Percentiles rank a stretch among this genome's conserved stretches.
Conservation (phyloP, 64 coral and sea anemone genomes). For the Exaiptasia diaphana region DNA sequence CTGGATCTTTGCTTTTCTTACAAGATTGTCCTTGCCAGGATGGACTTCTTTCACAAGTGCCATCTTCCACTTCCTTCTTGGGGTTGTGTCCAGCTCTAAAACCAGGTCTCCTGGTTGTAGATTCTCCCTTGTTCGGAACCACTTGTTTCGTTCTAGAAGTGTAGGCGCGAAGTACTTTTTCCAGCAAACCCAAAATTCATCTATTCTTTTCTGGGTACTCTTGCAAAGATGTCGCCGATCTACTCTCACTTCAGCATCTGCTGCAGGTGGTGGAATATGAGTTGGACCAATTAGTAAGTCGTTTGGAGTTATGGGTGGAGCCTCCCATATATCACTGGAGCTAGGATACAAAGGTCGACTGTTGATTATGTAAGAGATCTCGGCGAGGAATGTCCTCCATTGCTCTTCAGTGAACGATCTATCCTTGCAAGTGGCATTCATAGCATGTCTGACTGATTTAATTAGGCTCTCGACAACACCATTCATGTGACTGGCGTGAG, state of each 20-base stretch:
- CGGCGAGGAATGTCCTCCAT: constrained; percentile 29
- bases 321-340: constrained; percentile 14
- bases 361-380: constrained; percentile 17
- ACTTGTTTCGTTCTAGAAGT: constrained; percentile 7
- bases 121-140: background rate
- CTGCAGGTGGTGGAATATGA: background rate
- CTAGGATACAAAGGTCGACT: constrained; percentile 37
- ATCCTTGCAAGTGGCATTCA: constrained; percentile 30
- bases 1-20: constrained; percentile 39
- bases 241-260: background rate
- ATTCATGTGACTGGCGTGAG: constrained; percentile 2
- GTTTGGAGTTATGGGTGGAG: constrained; percentile 23
- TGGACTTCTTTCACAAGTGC: constrained; percentile 18
- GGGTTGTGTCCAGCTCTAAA: constrained; percentile 8
- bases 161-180: constrained; percentile 7
- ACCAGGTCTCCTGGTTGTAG: background rate
- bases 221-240: background rate
- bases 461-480: constrained; percentile 11
- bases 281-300: constrained; percentile 16
- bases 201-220: constrained; percentile 1
- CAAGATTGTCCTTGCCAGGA: constrained; percentile 33
- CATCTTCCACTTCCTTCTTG: constrained; percentile 57
- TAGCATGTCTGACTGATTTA: constrained; percentile 7
- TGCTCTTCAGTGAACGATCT: constrained; percentile 2
- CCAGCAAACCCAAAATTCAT: constrained; percentile 20